Evolutionary conservation across 2,888 invertebrate species (phyloP).

Genomic region (Congeria kusceri): DNA sequence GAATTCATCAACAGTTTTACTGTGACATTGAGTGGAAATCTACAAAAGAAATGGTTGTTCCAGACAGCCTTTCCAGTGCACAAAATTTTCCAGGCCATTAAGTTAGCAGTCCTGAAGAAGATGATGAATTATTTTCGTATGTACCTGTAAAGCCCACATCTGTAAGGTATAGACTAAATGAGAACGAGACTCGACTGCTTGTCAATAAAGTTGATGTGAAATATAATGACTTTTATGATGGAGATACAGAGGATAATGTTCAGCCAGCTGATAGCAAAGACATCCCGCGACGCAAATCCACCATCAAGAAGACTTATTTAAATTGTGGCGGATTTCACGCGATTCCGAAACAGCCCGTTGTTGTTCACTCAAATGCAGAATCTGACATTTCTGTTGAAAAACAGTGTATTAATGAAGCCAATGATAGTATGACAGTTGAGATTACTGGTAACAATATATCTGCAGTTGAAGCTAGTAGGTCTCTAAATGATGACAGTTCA

Average conservation of each 20-base stretch:
- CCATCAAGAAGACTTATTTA: too few species aligned
- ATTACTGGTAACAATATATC: too few species aligned
- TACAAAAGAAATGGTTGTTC: conserved; percentile 34
- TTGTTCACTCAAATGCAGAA: too few species aligned
- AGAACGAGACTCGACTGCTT: background rate
- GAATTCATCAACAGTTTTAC: conserved; percentile 53
- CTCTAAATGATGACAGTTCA: too few species aligned
- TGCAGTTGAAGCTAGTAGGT: too few species aligned
- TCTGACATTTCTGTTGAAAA: too few species aligned
- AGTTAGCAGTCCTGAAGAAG: conserved; percentile 34
- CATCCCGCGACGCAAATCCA: background rate
- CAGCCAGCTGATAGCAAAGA: background rate
- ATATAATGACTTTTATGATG: conserved; percentile 6
- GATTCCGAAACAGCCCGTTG: too few species aligned
- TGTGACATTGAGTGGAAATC: conserved; percentile 48
- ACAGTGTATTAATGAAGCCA: too few species aligned
- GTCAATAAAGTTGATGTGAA: background rate
- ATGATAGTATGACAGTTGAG: too few species aligned
- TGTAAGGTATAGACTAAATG: background rate
- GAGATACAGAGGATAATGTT: conserved; percentile 21
- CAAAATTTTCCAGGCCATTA: conserved; percentile 3
- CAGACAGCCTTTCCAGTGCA: conserved; percentile 27
- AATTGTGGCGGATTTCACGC: too few species aligned
- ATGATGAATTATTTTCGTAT: conserved; percentile 40
- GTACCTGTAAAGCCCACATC: conserved; percentile 16